These are phyloP conservation scores for Plotosus lineatus DNA, from an alignment of 2,113 vertebrate genomes.

Conservation along the genomic window DNA sequence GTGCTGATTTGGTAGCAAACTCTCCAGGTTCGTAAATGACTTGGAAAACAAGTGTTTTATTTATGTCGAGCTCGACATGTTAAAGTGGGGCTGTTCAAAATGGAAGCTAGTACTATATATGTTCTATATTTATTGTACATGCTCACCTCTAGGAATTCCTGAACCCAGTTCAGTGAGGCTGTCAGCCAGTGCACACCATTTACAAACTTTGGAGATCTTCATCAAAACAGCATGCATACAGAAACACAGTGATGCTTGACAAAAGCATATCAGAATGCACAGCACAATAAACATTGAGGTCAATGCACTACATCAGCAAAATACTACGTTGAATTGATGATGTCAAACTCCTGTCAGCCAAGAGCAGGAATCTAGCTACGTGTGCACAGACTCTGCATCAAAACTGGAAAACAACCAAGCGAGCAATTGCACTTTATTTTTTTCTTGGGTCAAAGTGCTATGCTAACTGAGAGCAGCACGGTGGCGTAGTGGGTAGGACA, in stretches of 20 bases:
- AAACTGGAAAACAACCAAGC: neutral
- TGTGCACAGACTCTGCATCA: no score
- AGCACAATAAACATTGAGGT: neutral
- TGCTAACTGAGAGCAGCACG: neutral
- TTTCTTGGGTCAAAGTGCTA: neutral
- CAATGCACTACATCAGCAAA: neutral
- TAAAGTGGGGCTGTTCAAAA: neutral
- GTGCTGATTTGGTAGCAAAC: conserved; percentile 42
- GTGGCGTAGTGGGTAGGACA: no score
- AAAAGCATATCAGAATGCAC: neutral
- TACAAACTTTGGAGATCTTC: neutral
- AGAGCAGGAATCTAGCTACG: neutral
- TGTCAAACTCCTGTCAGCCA: neutral
- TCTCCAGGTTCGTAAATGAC: neutral
- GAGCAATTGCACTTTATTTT: neutral
- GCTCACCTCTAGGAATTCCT: neutral
- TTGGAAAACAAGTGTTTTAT: neutral
- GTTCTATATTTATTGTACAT: neutral
- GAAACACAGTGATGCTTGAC: neutral
- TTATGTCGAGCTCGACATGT: neutral
- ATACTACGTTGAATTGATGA: neutral
- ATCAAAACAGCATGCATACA: neutral
- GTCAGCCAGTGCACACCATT: neutral
- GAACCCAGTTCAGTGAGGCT: neutral
- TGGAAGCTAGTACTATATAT: neutral